Conservation (phyloP, 2,888 invertebrate species). For the Sclerodermus sp. region DNA sequence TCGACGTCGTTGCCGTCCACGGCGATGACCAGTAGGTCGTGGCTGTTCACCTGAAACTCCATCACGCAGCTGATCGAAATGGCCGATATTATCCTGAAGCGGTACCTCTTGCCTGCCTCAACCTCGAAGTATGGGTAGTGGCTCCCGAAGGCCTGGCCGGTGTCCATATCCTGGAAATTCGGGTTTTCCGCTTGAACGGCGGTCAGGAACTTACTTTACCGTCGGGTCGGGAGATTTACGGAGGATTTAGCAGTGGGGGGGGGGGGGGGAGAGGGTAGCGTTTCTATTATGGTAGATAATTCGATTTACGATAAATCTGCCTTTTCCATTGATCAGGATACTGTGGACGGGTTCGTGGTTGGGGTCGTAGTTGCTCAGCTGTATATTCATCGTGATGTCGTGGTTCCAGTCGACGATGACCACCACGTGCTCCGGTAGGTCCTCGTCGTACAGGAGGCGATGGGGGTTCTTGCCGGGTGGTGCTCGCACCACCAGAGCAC, state of each 20-base stretch:
- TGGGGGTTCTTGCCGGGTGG: slow-evolving; percentile 8
- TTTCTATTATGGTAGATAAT: slow-evolving; percentile 5
- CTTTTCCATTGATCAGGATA: slow-evolving; percentile 81
- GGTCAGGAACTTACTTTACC: no score
- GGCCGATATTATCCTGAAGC: slow-evolving; percentile 19
- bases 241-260: no score
- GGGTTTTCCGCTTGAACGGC: no score
- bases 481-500: slow-evolving; percentile 11
- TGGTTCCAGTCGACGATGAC: slow-evolving; percentile 16
- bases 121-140: slow-evolving; percentile 10
- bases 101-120: slow-evolving; percentile 12
- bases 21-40: slow-evolving; percentile 16
- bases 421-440: slow-evolving; percentile 12
- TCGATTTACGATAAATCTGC: slow-evolving; percentile 42
- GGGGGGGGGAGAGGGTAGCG: no score
- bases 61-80: slow-evolving; percentile 10
- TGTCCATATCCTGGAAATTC: no score
- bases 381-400: slow-evolving; percentile 76
- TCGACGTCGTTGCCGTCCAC: slow-evolving; percentile 13
- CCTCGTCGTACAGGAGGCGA: slow-evolving; percentile 8
- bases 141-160: background rate
- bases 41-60: no score
- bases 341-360: slow-evolving; percentile 81
- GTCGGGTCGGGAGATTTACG: no score
- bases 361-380: slow-evolving; percentile 67